phyloP scores from a whole-genome alignment of 2,113 vertebrate genomes.

The Brevimyrus niger region DNA sequence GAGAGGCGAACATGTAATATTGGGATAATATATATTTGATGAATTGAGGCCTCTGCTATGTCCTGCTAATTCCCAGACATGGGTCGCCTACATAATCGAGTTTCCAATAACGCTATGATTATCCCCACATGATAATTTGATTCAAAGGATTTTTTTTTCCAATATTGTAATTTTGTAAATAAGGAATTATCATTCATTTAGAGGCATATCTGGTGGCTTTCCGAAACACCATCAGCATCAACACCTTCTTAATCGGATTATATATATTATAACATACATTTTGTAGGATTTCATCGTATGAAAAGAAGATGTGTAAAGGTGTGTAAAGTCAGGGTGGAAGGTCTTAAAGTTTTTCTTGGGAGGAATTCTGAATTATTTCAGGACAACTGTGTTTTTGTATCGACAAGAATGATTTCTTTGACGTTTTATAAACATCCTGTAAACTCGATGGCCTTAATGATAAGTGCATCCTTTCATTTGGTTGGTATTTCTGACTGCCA shows the following conservation, averaged over 20 bases:
- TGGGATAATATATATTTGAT: conserved; percentile 99
- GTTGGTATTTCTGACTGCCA: background rate
- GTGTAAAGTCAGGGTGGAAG: conserved; percentile 41
- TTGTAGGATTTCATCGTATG: conserved; percentile 62
- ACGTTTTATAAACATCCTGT: background rate
- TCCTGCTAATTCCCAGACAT: conserved; percentile 97
- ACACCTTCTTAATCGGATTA: conserved; percentile 95
- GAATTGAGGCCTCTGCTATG: conserved; percentile 98
- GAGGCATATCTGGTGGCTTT: conserved; percentile 92
- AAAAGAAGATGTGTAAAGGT: conserved; percentile 58
- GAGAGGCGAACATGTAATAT: conserved; percentile 99
- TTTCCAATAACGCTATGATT: conserved; percentile 99
- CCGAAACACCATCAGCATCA: conserved; percentile 70
- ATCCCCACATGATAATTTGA: conserved; percentile 98
- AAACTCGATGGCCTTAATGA: background rate
- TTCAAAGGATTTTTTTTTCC: conserved; percentile 86
- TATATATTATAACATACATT: conserved; percentile 94
- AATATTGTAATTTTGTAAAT: conserved; percentile 96
- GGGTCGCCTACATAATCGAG: conserved; percentile 97
- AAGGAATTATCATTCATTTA: conserved; percentile 98
- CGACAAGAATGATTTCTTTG: background rate
- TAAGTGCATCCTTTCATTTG: background rate
- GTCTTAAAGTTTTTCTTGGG: background rate
- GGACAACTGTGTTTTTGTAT: background rate
- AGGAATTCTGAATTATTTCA: background rate